A percentile compares a stretch with the other conserved stretches of the same genome.
These are phyloP conservation scores for Dynastes tityus DNA, from an alignment of 2,888 invertebrate genomes.

Conservation along the genomic window DNA sequence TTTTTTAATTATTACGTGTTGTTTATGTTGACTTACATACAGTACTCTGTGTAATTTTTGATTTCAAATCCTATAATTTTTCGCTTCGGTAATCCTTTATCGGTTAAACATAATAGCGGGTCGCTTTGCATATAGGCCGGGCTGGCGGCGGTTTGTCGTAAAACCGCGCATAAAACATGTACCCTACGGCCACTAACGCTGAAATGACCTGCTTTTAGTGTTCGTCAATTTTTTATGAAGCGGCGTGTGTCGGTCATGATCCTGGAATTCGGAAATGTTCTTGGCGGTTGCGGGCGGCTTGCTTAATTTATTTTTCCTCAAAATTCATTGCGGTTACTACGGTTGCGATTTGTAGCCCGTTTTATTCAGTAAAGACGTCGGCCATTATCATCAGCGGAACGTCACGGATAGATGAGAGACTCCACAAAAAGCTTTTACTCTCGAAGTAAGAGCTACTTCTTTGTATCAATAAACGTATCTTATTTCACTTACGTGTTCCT, in stretches of 20 bases:
- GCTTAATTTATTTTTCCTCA: background rate
- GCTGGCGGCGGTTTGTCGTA: slow-evolving; percentile 24
- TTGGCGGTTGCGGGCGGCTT: background rate
- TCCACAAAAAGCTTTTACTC: too few species aligned
- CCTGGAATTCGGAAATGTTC: background rate
- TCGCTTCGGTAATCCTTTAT: slow-evolving; percentile 10
- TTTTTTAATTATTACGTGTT: too few species aligned
- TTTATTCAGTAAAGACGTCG: too few species aligned
- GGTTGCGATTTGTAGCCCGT: background rate
- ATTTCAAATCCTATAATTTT: slow-evolving; percentile 17
- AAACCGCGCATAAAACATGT: slow-evolving; percentile 44
- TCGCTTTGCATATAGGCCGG: slow-evolving; percentile 17
- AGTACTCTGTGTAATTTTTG: too few species aligned
- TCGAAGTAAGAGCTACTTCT: too few species aligned
- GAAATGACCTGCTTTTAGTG: slow-evolving; percentile 43
- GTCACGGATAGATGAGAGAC: too few species aligned
- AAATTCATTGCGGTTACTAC: background rate
- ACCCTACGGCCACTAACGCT: slow-evolving; percentile 33
- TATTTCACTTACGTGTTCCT: too few species aligned
- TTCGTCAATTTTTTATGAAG: slow-evolving; percentile 44
- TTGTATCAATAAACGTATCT: too few species aligned
- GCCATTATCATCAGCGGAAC: too few species aligned
- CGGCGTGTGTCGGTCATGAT: slow-evolving; percentile 3
- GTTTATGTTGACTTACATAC: too few species aligned
- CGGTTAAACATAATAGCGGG: slow-evolving; percentile 17